phyloP scores from a whole-genome alignment of 2,797 vertebrate species.

The Phataginus tetradactyla region DNA sequence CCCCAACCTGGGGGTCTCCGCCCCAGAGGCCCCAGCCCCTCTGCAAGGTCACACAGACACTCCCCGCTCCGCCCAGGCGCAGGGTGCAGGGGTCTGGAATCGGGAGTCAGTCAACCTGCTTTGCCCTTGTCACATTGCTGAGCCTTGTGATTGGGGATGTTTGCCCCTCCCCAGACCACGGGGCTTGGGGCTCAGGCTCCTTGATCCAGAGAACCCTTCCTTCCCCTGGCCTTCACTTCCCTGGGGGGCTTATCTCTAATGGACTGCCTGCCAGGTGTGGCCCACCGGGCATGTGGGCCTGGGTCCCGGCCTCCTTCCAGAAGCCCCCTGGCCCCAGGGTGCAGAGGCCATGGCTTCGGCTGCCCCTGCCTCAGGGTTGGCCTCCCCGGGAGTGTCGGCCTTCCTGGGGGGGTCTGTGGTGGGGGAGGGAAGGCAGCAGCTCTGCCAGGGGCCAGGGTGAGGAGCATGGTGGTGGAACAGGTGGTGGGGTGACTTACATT shows the following conservation, averaged over 20 bases:
- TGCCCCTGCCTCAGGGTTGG: too few relatives aligned
- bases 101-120: not conserved
- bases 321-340: fast-evolving
- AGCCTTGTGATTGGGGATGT: not conserved
- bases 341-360: not conserved
- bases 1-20: not conserved
- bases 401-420: not conserved
- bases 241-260: fast-evolving
- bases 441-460: not conserved
- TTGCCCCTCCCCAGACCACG: not conserved
- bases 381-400: too few relatives aligned
- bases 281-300: not conserved
- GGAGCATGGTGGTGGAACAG: fast-evolving
- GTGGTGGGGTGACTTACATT: not conserved
- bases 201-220: not conserved
- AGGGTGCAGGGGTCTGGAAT: too few relatives aligned
- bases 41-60: not conserved
- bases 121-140: not conserved
- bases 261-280: too few relatives aligned
- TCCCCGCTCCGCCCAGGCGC: fast-evolving
- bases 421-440: not conserved
- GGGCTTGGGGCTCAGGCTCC: not conserved
- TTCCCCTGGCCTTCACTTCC: fast-evolving
- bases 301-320: not conserved
- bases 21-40: not conserved